These are phyloP conservation scores for Bradypodion ventrale DNA, from an alignment of 2,797 vertebrate genomes.

Conservation along the genomic window DNA sequence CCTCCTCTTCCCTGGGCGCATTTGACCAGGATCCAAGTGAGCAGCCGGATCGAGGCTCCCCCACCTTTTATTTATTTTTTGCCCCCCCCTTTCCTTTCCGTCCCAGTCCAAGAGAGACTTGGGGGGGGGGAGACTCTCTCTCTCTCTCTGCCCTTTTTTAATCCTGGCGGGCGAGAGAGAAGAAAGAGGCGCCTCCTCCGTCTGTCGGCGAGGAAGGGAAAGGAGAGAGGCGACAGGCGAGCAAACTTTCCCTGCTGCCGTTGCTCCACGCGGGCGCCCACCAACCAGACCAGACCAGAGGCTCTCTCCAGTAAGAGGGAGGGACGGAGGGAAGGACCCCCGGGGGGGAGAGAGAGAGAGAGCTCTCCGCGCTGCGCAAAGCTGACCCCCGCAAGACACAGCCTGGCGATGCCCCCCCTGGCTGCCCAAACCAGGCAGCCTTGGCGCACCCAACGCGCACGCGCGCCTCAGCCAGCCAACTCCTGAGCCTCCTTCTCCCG, in stretches of 20 bases:
- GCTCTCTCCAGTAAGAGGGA: slow-evolving; percentile 56
- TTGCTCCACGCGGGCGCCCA: not conserved
- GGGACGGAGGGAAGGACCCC: too few relatives aligned
- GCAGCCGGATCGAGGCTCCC: slow-evolving; percentile 28
- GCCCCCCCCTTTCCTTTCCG: not conserved
- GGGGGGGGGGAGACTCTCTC: not conserved
- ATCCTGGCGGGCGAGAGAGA: slow-evolving; percentile 38
- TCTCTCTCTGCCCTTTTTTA: slow-evolving; percentile 53
- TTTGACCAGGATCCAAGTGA: slow-evolving; percentile 14
- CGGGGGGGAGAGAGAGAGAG: too few relatives aligned
- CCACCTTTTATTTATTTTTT: too few relatives aligned
- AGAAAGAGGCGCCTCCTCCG: slow-evolving; percentile 37
- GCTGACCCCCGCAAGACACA: not conserved
- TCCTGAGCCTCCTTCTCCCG: slow-evolving; percentile 23
- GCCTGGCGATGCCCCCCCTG: not conserved
- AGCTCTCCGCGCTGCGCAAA: slow-evolving; percentile 2
- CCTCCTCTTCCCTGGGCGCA: slow-evolving; percentile 56
- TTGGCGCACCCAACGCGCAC: too few relatives aligned
- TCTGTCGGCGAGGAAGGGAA: not conserved
- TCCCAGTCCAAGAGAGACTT: too few relatives aligned
- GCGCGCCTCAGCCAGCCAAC: not conserved
- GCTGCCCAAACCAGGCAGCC: not conserved
- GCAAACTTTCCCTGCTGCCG: slow-evolving; percentile 66
- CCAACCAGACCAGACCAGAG: slow-evolving; percentile 1
- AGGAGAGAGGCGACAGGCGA: not conserved